phyloP scores from a whole-genome alignment of 2,888 invertebrate genomes.

The Rosalia funebris region DNA sequence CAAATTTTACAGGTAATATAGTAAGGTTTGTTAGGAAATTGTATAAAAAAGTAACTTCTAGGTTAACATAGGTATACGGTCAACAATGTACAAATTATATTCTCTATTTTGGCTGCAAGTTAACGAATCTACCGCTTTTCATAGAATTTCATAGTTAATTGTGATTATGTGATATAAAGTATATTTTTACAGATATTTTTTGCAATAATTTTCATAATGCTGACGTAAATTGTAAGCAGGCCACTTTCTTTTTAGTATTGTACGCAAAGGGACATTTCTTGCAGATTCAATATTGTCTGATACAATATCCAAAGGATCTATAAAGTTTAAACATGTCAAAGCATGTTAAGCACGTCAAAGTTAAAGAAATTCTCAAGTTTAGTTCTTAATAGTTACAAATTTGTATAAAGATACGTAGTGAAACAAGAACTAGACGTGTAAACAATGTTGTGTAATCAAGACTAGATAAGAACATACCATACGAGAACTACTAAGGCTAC shows the following conservation, averaged over 20 bases:
- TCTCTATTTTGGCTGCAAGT: conserved; percentile 48
- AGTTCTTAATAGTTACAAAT: too few species aligned
- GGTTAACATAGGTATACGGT: conserved; percentile 62
- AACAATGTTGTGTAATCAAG: too few species aligned
- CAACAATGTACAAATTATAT: conserved; percentile 62
- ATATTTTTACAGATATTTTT: conserved; percentile 29
- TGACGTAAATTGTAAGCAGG: not conserved
- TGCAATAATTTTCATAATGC: conserved; percentile 6
- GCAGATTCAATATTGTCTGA: not conserved
- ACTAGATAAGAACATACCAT: too few species aligned
- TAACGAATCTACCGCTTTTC: conserved; percentile 45
- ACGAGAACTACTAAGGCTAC: too few species aligned
- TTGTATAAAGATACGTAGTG: too few species aligned
- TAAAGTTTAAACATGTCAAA: too few species aligned
- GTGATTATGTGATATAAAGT: conserved; percentile 27
- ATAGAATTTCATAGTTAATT: conserved; percentile 24
- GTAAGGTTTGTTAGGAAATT: conserved; percentile 49
- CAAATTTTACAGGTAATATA: conserved; percentile 39
- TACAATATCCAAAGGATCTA: too few species aligned
- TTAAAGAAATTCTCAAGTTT: too few species aligned
- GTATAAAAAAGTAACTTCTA: conserved; percentile 58
- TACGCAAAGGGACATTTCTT: not conserved
- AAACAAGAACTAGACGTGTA: too few species aligned
- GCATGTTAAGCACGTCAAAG: too few species aligned
- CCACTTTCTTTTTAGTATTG: not conserved